Evolutionary conservation across 2,888 invertebrate genomes (phyloP).

Genomic region (Nebria salina): DNA sequence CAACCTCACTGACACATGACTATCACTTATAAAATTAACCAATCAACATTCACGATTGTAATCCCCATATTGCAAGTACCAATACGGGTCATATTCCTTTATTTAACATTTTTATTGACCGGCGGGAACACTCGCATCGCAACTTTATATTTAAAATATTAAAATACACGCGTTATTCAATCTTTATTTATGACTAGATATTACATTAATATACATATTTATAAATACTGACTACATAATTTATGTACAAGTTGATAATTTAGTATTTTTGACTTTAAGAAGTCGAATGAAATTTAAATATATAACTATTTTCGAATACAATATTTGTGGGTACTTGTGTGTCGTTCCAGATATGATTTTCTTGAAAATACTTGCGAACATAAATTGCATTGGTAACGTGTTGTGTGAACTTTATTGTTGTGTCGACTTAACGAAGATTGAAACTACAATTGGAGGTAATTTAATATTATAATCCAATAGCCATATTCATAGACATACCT

Average conservation of each 20-base stretch:
- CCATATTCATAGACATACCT: neutral
- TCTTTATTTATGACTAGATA: neutral
- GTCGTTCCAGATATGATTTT: constrained; percentile 36
- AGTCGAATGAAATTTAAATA: neutral
- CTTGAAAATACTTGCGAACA: constrained; percentile 41
- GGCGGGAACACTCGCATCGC: too few relatives aligned
- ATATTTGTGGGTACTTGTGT: constrained; percentile 5
- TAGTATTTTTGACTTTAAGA: neutral
- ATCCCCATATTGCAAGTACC: neutral
- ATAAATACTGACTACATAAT: neutral
- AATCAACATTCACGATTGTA: neutral
- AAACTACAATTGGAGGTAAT: constrained; percentile 29
- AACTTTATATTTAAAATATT: neutral
- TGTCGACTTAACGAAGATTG: constrained; percentile 39
- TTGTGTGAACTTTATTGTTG: constrained; percentile 32
- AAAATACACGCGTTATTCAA: neutral
- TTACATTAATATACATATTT: neutral
- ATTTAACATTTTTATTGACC: neutral
- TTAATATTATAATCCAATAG: too few relatives aligned
- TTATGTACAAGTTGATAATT: neutral
- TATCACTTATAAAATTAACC: too few relatives aligned
- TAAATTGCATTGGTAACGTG: constrained; percentile 35
- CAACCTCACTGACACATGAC: neutral
- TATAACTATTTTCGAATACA: constrained; percentile 2
- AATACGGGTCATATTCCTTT: neutral